These are phyloP conservation scores for cattle (Bos taurus) DNA, from an alignment of 2,113 vertebrate genomes.

Conservation along the genomic window DNA sequence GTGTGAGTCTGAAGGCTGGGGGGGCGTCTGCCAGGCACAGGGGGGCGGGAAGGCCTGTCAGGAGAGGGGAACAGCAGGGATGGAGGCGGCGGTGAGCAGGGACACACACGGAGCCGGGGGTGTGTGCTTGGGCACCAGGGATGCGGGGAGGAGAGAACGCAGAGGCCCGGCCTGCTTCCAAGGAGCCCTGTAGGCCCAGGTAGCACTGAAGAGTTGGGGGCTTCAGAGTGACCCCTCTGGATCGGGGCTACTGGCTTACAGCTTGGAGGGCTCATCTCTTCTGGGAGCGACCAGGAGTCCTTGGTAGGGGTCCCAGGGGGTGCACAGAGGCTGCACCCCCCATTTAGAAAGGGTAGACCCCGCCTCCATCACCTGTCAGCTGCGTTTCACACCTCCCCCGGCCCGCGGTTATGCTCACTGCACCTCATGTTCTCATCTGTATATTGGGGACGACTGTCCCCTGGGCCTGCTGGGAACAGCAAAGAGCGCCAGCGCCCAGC, in stretches of 20 bases:
- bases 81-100: neutral
- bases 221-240: neutral
- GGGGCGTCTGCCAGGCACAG: neutral
- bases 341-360: neutral
- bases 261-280: neutral
- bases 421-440: neutral
- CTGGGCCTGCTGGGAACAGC: neutral
- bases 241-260: neutral
- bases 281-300: rapidly evolving
- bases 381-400: rapidly evolving
- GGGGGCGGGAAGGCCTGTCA: neutral
- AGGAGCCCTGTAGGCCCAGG: neutral
- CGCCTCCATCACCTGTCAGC: rapidly evolving
- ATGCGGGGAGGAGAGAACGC: rapidly evolving
- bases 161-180: neutral
- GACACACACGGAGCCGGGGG: neutral
- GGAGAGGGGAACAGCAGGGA: rapidly evolving
- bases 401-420: neutral
- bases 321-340: rapidly evolving
- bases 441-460: neutral
- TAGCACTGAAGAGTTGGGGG: rapidly evolving
- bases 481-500: neutral
- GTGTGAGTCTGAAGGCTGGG: too few relatives aligned
- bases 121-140: rapidly evolving
- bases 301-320: rapidly evolving